A percentile compares a stretch with the other conserved stretches of the same genome.
phyloP scores from a whole-genome alignment of 1,140 invertebrate genomes.

The Caenorhabditis elegans region DNA sequence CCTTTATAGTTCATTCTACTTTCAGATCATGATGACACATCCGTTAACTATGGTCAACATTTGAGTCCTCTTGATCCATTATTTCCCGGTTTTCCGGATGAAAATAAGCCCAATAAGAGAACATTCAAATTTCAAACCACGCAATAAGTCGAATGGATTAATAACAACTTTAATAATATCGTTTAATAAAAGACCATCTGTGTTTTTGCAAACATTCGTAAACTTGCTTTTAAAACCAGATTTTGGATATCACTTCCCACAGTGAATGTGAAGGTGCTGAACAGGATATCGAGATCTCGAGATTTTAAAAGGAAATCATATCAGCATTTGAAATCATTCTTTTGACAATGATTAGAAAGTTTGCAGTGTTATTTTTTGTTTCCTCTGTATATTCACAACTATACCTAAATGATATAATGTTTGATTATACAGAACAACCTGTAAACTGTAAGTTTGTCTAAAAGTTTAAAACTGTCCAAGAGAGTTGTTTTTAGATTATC shows the following conservation, averaged over 20 bases:
- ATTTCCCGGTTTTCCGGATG: not conserved
- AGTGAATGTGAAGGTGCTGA: not conserved
- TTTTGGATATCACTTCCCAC: not conserved
- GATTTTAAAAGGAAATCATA: slow-evolving; percentile 9
- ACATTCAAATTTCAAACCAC: not conserved
- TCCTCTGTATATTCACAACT: not conserved
- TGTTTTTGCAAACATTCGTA: too few species aligned
- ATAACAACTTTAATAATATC: too few species aligned
- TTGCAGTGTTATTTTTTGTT: not conserved
- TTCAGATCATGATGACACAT: slow-evolving; percentile 26
- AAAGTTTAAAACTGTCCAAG: too few species aligned
- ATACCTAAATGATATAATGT: not conserved
- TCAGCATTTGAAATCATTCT: not conserved
- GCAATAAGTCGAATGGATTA: not conserved
- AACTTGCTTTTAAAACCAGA: not conserved
- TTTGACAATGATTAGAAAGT: not conserved
- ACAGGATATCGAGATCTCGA: not conserved
- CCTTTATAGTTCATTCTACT: not conserved
- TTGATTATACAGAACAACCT: not conserved
- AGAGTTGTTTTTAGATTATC: not conserved
- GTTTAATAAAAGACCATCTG: too few species aligned
- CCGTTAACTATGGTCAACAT: slow-evolving; percentile 28
- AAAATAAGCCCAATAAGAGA: not conserved
- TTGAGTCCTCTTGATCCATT: slow-evolving; percentile 30
- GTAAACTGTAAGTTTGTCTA: not conserved